Evolutionary conservation across 2,113 vertebrate species (phyloP).

Genomic region (Heterocephalus glaber): DNA sequence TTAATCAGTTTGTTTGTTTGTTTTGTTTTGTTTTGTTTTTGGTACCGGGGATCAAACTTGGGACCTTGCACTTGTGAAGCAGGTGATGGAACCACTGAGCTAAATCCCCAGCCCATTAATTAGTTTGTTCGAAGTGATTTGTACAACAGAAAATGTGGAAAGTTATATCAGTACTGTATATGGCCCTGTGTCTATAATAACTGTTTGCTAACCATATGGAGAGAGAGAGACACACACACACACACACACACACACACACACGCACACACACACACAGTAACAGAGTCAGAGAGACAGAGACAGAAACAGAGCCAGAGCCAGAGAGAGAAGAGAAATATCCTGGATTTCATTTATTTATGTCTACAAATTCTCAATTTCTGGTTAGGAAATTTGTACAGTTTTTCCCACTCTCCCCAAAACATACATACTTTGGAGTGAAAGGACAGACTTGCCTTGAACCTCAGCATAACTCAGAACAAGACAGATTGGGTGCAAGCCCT

Average conservation of each 20-base stretch:
- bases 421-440: background rate
- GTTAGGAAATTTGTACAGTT: background rate
- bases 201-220: background rate
- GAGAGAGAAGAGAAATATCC: background rate
- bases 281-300: background rate
- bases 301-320: background rate
- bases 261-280: no score
- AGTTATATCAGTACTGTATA: background rate
- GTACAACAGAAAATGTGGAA: conserved; percentile 28
- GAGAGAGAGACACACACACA: background rate
- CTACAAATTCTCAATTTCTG: background rate
- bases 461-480: background rate
- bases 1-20: conserved; percentile 32
- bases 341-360: background rate
- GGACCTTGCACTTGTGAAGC: no score
- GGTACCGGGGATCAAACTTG: no score
- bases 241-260: no score
- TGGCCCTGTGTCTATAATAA: background rate
- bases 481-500: background rate
- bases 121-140: conserved; percentile 43
- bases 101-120: no score
- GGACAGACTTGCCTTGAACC: background rate
- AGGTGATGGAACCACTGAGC: no score
- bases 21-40: no score
- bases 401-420: background rate